Base-by-base conservation (phyloP, 2,888 invertebrate species). In the Hemistola chrysoprasaria region DNA sequence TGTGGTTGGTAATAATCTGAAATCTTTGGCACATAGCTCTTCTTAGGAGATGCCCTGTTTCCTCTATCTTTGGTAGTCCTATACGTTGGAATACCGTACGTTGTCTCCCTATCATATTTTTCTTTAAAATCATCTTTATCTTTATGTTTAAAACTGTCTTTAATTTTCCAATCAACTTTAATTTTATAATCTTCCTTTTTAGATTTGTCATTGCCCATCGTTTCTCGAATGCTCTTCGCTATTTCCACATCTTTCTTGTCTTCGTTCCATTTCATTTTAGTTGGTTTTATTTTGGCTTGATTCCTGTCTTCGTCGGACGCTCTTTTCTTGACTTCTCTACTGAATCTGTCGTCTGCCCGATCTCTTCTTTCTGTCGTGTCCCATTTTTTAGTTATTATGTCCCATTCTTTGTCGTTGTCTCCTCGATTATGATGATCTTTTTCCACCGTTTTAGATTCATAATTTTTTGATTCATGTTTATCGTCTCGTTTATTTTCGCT, bases 341-440 rank as follows among this genome's bases (percentile, higher is more conserved):
- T n/a, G n/a, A n/a, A n/a, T n/a, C n/a, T n/a, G 8, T 9, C 7
- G 6, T 20, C 5, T 21, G 9, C 10, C 7, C 10, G 22, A 7
- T 20, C 11, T 8, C 9, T 9, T 27, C 27, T 36, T 3, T 4
- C 11, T 16, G 20, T 8, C n/a, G 29, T 31, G 6, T 41, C 10
- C 16, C 34, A 39, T 38, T 35, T 24, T 27, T 32, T 46, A 6
- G 50, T 48, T 24, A 37, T 40, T 0, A 41, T 27, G 32, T 49
- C 50, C 50, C 44, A 46, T 11, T 20, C 24, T 2, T 41, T 33
- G 4, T 50, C 40, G 26, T 40, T 40, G 28, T 37, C 33, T 4
- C 22, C 2, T 11, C 25, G 23, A 6, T 35, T 34, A 0, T 37
- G 7, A 9, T 50, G 26, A 8, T 11, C 4, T 9, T 30, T 30